Base-by-base conservation (phyloP, 2,113 vertebrate genomes). In the Ahaetulla prasina region DNA sequence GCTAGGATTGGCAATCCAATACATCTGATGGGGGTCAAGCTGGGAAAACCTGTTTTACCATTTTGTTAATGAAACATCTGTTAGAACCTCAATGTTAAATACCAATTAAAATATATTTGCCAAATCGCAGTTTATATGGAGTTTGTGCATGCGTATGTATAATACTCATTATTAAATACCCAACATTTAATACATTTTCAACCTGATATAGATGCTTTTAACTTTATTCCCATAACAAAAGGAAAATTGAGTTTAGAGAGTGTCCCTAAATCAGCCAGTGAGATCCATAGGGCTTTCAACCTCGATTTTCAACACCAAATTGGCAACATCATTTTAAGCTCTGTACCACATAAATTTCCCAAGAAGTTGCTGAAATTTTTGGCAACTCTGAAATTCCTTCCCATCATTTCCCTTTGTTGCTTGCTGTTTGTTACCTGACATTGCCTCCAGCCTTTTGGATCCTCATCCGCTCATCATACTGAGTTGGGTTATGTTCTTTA, bases 361-460 rank as follows among this genome's bases (percentile, higher is more conserved):
- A 52, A 90, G 30, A 8, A 85, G 74, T 30, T 49, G 39, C 43
- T 80, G 20, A 11, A 22, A 2, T 53, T 57, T 43, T 85, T 4
- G 43, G 68, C 16, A 14, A 5, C 16, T 68, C 39, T 50, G 14
- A 3, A 89, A 94, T 14, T 0, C 52, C 4, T 22, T 63, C 55
- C 54, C 3, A 4, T 39, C 18, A 80, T 80, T 80, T 43, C n/a
- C 55, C 53, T 57, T 5, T 14, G n/a, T 39, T 43, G 2, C 45
- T 2, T 84, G 47, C 2, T 30, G 8, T 39, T 20, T 27, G 91
- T 90, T 80, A 99, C 99, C 99, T 98, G 97, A 99, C 99, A 0
- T 98, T 99, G 23, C 99, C 99, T 35, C 99, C 99, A 0, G 99
- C 98, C 92, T 98, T 98, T 97, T 99, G 99, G 96, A 99, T 99